Percentiles rank a stretch among this genome's conserved stretches.
Conservation (phyloP, 2,797 vertebrate genomes). For the Rhincodon typus region DNA sequence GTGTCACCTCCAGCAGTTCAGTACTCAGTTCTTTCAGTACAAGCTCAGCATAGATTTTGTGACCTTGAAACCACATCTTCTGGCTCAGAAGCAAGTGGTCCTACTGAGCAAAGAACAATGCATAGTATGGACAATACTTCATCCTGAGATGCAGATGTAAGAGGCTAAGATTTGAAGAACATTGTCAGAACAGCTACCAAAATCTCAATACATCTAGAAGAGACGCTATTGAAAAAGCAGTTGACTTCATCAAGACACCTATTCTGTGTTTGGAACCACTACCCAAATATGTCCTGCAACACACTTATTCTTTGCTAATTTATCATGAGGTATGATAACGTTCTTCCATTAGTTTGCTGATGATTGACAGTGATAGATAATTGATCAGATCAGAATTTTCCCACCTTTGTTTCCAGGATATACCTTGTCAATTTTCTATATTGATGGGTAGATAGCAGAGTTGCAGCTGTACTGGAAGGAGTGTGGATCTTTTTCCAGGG, state of each 20-base stretch:
- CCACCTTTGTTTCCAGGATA: too few relatives aligned
- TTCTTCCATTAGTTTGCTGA: background rate
- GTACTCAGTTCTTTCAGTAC: background rate
- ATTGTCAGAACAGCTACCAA: background rate
- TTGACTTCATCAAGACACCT: background rate
- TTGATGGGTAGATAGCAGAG: too few relatives aligned
- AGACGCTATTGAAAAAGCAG: background rate
- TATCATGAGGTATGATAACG: background rate
- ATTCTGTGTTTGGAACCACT: background rate
- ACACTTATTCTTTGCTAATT: background rate
- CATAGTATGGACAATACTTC: background rate
- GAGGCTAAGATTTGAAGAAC: background rate
- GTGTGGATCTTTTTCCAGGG: too few relatives aligned
- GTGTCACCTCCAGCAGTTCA: background rate
- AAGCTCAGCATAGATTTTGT: background rate
- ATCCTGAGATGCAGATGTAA: background rate
- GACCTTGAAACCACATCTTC: background rate
- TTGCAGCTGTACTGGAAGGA: too few relatives aligned
- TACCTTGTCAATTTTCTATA: too few relatives aligned
- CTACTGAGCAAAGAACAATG: background rate
- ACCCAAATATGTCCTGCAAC: background rate
- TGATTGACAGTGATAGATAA: too few relatives aligned
- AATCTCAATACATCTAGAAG: background rate
- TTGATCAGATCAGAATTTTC: too few relatives aligned
- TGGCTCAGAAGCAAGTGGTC: background rate